Base-by-base conservation (phyloP, 2,113 vertebrate species). In the Sinocyclocheilus anshuiensis region DNA sequence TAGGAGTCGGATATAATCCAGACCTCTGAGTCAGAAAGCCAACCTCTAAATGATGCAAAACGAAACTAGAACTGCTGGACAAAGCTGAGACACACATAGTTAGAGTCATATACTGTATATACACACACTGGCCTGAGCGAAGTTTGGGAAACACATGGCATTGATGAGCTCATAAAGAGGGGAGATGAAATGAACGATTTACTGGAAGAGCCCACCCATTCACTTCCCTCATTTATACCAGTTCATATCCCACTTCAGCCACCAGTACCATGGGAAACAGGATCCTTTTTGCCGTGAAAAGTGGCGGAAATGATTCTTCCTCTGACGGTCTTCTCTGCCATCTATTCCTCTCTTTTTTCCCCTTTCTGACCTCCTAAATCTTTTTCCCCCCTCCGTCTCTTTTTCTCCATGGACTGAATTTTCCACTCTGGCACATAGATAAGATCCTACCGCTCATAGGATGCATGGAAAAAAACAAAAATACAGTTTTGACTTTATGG, bases 391-490 rank as follows among this genome's bases (percentile, higher is more conserved):
- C 84, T 45, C 20, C 15, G 18, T n/a, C 6, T 65, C 55, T 77
- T n/a, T 72, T 71, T 77, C 72, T 67, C 57, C 57, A 69, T 61
- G 85, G 91, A 89, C 81, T 67, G 29, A 39, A 93, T 90, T 89
- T 94, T 93, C 91, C 92, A 91, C 87, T 92, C 86, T 87, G 89
- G 85, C 90, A 91, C 89, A 87, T 77, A 91, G 91, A 94, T 92
- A 91, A 92, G 85, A 71, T 84, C 33, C 55, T 80, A 86, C 86
- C 84, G 81, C 90, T 91, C 85, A 91, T 86, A 84, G 50, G 45
- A 81, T 84, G 84, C 83, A 78, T 63, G 88, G 61, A 91, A 90
- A 85, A 91, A 86, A 29, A 12, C 26, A 80, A 36, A 87, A 91
- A 89, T 76, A 86, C 86, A 57, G 77, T 88, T 84, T 22, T 26